Percentiles rank a stretch among this genome's conserved stretches.
Evolutionary conservation across 2,113 vertebrate genomes (phyloP).

Genomic region (Indicator maculatus): DNA sequence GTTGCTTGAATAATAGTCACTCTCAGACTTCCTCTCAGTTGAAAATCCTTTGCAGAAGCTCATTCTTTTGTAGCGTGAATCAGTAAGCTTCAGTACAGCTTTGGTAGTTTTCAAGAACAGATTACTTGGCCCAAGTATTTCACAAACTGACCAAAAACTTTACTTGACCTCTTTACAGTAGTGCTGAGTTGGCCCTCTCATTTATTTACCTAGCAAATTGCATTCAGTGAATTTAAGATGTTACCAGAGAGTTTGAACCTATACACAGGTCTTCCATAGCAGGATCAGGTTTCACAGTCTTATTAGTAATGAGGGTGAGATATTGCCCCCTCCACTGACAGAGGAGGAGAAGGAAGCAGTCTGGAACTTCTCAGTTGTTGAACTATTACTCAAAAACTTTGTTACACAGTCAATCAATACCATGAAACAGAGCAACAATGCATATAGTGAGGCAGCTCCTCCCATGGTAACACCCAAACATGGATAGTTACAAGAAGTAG

Average conservation of each 20-base stretch:
- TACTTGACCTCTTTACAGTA: background rate
- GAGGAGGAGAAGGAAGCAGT: background rate
- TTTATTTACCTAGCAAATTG: constrained; percentile 1
- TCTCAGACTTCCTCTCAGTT: background rate
- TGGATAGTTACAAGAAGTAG: background rate
- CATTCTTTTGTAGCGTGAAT: background rate
- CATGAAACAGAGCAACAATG: background rate
- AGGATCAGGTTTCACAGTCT: background rate
- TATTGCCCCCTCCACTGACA: background rate
- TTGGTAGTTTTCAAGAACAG: background rate
- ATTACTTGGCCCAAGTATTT: background rate
- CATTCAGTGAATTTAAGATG: background rate
- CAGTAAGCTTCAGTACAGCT: background rate
- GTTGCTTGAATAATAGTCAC: background rate
- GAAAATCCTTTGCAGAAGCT: background rate
- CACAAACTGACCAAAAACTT: background rate
- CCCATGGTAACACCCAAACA: constrained; percentile 2
- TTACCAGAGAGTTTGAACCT: background rate
- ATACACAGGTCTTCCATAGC: background rate
- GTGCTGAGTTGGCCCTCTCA: background rate
- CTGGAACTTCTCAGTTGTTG: constrained; percentile 38
- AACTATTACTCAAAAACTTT: constrained; percentile 62
- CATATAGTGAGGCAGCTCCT: background rate
- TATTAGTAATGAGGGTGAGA: constrained; percentile 12
- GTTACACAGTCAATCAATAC: constrained; percentile 24